Base-by-base conservation (phyloP, 1,140 invertebrate genomes). In the Homalodisca vitripennis region DNA sequence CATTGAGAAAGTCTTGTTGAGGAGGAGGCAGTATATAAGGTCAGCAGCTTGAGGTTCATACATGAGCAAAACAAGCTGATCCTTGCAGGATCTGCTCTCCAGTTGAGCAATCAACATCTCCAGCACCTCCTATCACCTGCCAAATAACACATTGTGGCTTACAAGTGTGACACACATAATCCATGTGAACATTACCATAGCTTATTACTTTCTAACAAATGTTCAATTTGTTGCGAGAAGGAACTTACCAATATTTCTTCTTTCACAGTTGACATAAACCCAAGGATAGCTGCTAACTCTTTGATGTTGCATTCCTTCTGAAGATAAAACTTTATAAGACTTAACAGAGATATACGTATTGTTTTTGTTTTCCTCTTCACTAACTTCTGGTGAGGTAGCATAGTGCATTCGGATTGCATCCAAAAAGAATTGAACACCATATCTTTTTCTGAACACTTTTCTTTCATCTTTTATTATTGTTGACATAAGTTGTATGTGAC, bases 391-490 rank as follows among this genome's bases (percentile, higher is more conserved):
- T 76, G 81, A 80, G 12, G 75, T 77, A 73, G 79, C 73, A 71
- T 87, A 87, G 76, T 85, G 84, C 41, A 79, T 81, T 47, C 84
- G 76, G 63, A 89, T 84, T 1, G 83, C 78, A 75, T 89, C 87
- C 34, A 89, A 74, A 27, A 88, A 80, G 73, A 82, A 88, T 75
- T 87, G 86, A 3, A 88, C 79, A 17, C 87, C 87, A 79, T 85
- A 88, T 64, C 83, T 83, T 71, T 86, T 87, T n/a, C 87, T 78
- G 74, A 87, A 88, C 72, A 81, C 84, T 73, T 85, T 85, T 17
- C 83, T 77, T 74, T 88, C 85, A 72, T 87, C 86, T 74, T 87
- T 85, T 31, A 89, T 86, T 71, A 88, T 82, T 22, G 86, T 86
- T 48, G 84, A 84, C 34, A 88, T 73, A 74, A 87, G 88, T 74